These are phyloP conservation scores for Boulengeromyrus knoepffleri DNA, from an alignment of 2,113 vertebrate species.

Conservation along the genomic window DNA sequence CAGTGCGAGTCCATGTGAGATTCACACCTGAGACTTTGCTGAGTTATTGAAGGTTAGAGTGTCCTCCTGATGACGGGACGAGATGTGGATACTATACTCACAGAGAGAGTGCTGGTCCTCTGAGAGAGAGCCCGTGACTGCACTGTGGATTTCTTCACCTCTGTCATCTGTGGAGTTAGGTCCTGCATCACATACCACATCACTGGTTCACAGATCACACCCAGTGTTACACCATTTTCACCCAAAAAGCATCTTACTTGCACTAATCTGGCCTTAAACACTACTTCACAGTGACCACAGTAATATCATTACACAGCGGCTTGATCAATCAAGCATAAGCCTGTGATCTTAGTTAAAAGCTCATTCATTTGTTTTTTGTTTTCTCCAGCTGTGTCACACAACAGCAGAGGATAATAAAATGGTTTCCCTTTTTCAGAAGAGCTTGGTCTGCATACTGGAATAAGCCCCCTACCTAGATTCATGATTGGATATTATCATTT, in stretches of 20 bases:
- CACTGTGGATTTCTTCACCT: conserved; percentile 65
- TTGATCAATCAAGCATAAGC: neutral
- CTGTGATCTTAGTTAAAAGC: neutral
- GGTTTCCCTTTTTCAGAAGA: neutral
- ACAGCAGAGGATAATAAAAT: conserved; percentile 23
- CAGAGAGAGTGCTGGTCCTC: conserved; percentile 69
- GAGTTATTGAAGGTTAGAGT: neutral
- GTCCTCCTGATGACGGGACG: neutral
- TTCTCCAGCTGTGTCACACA: conserved; percentile 24
- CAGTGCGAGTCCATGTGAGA: neutral
- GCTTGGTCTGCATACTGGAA: neutral
- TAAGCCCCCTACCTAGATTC: neutral
- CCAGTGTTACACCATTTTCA: neutral
- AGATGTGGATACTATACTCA: conserved; percentile 41
- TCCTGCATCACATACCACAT: neutral
- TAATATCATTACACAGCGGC: neutral
- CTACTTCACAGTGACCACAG: neutral
- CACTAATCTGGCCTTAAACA: neutral
- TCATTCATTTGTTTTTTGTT: neutral
- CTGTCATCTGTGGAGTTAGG: conserved; percentile 69
- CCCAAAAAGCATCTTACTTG: neutral
- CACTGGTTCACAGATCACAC: neutral
- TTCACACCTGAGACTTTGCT: neutral
- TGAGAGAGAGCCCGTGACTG: conserved; percentile 72
- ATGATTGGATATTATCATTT: neutral